Base-by-base conservation (phyloP, 2,888 invertebrate genomes). In the Automeris io region DNA sequence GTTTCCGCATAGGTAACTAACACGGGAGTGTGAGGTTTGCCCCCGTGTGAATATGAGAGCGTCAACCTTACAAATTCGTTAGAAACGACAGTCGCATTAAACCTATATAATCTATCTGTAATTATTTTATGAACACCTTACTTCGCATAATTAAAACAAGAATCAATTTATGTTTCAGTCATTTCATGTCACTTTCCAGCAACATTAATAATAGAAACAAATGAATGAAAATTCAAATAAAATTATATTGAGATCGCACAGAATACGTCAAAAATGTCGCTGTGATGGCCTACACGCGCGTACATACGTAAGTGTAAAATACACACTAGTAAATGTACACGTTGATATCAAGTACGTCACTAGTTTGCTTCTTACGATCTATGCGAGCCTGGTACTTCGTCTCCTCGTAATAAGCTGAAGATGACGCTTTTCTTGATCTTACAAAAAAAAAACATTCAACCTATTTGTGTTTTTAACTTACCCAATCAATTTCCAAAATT, bases 341-440 rank as follows among this genome's bases (percentile, higher is more conserved):
- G 74, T 66, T 63, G 67, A 70, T 61, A 64, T 61, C 60, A 51
- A 61, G 63, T 67, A 76, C 80, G 80, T 81, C 80, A 83, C 68
- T 69, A 66, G 64, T 63, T 57, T 56, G 62, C 67, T 70, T 79
- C 80, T 71, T 60, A 59, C 66, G 57, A 61, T 70, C 66, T 75
- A 71, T 81, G 77, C 57, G 57, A 60, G 73, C 83, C 85, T 85
- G 65, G 83, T 86, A 81, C 72, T 60, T 56, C 65, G 71, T 63
- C 77, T 82, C 77, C 71, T 72, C 75, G 81, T 86, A 86, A 86
- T 83, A 85, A 86, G 85, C 82, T 79, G 78, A 78, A 81, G 82
- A 81, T 82, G 80, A 80, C 72, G 77, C 73, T 75, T 78, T 78
- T 78, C 78, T 79, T 76, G 77, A 79, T 80, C 76, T 71, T 69